A percentile compares a stretch with the other conserved stretches of the same genome.
Conservation (phyloP, 2,797 vertebrate genomes). For the Danio jaintianensis region DNA sequence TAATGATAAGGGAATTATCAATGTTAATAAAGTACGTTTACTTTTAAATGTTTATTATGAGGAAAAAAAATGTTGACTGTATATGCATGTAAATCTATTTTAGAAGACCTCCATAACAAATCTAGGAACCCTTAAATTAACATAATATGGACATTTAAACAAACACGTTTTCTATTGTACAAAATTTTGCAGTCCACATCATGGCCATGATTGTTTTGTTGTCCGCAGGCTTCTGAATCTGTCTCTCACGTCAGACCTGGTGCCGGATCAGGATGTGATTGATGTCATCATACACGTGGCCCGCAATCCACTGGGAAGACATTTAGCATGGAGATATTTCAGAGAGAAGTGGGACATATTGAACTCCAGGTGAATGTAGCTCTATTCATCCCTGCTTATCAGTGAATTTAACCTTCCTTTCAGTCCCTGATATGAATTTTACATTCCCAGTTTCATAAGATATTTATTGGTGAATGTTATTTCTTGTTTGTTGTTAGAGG, state of each 20-base stretch:
- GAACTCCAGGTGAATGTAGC: slow-evolving; percentile 86
- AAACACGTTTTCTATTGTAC: no score
- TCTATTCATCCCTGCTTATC: neutral
- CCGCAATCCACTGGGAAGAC: slow-evolving; percentile 92
- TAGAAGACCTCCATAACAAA: no score
- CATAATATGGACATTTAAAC: no score
- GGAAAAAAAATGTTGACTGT: no score
- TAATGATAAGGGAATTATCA: no score
- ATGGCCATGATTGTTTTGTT: neutral
- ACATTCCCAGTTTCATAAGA: slow-evolving; percentile 23
- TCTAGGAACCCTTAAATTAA: no score
- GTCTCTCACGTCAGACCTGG: slow-evolving; percentile 93
- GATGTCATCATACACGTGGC: slow-evolving; percentile 97
- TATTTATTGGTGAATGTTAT: neutral
- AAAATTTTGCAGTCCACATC: neutral
- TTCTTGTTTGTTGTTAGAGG: slow-evolving; percentile 17
- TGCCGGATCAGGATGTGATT: slow-evolving; percentile 95
- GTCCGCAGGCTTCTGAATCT: slow-evolving; percentile 71
- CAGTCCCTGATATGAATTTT: slow-evolving; percentile 11
- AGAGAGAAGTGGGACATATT: slow-evolving; percentile 95
- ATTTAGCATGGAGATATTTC: slow-evolving; percentile 96
- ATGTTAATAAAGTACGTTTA: no score
- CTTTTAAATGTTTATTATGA: no score
- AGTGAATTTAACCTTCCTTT: neutral
- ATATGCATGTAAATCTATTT: no score